Evolutionary conservation across 53 echinoderm and acorn worm genomes (phyloP).

Genomic region (Zoroaster sp.): DNA sequence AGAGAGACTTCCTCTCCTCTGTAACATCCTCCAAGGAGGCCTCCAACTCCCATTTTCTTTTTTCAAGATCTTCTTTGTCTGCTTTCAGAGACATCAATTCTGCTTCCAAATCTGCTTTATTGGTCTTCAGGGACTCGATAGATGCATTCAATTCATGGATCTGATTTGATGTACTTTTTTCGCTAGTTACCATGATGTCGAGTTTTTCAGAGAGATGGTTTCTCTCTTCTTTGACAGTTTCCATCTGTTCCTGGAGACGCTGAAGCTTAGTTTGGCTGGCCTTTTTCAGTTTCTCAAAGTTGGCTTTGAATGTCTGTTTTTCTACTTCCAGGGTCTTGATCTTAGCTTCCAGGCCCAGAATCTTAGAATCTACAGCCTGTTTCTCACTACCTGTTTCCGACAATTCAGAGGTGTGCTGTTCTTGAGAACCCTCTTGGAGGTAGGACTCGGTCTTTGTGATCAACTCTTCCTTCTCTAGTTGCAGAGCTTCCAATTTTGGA

Average conservation of each 20-base stretch:
- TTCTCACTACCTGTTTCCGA: conserved; percentile 6
- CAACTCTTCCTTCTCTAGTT: conserved; percentile 46
- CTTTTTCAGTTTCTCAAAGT: conserved; percentile 92
- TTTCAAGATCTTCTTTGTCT: conserved; percentile 12
- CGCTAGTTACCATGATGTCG: background rate
- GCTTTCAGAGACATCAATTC: background rate
- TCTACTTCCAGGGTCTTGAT: conserved; percentile 56
- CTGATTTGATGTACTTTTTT: background rate
- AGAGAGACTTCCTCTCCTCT: conserved; percentile 68
- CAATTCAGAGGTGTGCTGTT: background rate
- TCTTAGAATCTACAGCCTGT: conserved; percentile 30
- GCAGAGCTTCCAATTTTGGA: conserved; percentile 9
- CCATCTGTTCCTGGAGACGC: conserved; percentile 73
- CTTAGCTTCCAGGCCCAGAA: conserved; percentile 38
- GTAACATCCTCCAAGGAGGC: conserved; percentile 32
- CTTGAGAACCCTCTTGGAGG: background rate
- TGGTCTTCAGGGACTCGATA: background rate
- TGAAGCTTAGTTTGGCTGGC: conserved; percentile 78
- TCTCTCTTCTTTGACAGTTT: conserved; percentile 36
- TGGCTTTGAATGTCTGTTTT: conserved; percentile 77
- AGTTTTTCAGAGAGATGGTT: conserved; percentile 9
- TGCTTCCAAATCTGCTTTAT: background rate
- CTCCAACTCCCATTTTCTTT: conserved; percentile 45
- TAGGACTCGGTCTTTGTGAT: background rate
- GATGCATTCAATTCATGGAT: background rate